Percentiles rank a stretch among this genome's conserved stretches.
phyloP scores from a whole-genome alignment of 2,888 invertebrate genomes.

The Oasisia sp. region DNA sequence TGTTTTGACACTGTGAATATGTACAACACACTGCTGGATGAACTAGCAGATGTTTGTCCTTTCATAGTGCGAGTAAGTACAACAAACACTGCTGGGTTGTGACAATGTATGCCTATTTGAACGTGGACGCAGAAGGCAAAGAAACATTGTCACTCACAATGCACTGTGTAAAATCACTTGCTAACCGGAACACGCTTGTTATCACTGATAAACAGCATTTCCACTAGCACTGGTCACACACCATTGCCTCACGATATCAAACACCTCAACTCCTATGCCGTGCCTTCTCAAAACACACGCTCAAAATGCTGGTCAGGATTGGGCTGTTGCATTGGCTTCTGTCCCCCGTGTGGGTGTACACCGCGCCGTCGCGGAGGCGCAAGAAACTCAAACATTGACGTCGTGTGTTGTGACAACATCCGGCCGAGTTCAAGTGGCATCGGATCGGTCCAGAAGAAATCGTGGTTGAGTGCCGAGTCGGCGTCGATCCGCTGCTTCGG shows the following conservation, averaged over 20 bases:
- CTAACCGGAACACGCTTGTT: neutral
- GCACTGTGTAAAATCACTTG: neutral
- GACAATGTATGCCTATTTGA: neutral
- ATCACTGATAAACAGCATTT: neutral
- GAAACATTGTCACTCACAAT: neutral
- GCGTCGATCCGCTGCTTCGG: slow-evolving; percentile 88
- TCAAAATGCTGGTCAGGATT: slow-evolving; percentile 60
- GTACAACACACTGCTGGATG: no score
- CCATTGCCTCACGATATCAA: neutral
- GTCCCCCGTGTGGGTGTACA: slow-evolving; percentile 35
- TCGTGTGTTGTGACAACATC: slow-evolving; percentile 90
- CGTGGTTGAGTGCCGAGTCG: slow-evolving; percentile 93
- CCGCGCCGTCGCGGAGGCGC: slow-evolving; percentile 79
- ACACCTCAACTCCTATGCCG: neutral
- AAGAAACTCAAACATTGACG: slow-evolving; percentile 94
- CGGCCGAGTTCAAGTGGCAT: slow-evolving; percentile 78
- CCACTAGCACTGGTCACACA: neutral
- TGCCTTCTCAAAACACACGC: slow-evolving; percentile 53
- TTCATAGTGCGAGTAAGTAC: no score
- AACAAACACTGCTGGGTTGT: no score
- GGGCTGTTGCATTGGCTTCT: slow-evolving; percentile 18
- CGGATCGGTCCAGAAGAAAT: slow-evolving; percentile 98
- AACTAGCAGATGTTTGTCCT: no score
- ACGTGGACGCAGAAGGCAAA: neutral
- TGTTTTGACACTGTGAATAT: no score